phyloP scores from a whole-genome alignment of 2,113 vertebrate genomes.

The Ctenodactylus gundi region DNA sequence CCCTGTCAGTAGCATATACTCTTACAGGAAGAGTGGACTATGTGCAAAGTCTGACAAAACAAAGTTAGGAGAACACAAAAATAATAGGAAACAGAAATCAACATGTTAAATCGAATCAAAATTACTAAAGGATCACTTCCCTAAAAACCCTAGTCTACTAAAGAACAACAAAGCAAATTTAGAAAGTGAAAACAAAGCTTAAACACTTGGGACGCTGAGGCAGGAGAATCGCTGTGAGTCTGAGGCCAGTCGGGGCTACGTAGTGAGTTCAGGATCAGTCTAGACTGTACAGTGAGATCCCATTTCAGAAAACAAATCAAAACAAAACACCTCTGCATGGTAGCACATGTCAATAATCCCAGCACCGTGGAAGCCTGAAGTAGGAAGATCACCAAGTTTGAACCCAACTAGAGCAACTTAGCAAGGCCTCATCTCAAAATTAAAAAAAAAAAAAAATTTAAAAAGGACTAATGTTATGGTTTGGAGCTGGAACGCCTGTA shows the following conservation, averaged over 20 bases:
- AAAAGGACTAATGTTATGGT: neutral
- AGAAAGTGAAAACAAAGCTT: neutral
- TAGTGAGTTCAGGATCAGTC: no score
- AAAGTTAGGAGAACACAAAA: constrained; percentile 62
- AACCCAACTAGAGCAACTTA: neutral
- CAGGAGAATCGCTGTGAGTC: no score
- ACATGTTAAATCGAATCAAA: constrained; percentile 69
- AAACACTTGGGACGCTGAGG: no score
- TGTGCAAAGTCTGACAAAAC: constrained; percentile 72
- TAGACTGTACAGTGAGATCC: no score
- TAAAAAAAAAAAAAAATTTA: neutral
- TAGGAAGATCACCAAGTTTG: neutral
- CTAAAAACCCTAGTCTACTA: constrained; percentile 20
- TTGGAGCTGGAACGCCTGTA: no score
- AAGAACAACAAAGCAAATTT: constrained; percentile 29
- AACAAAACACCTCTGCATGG: no score
- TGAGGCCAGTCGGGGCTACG: no score
- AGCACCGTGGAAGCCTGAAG: neutral
- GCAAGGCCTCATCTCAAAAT: neutral
- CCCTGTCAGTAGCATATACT: constrained; percentile 68
- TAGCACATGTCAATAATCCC: neutral
- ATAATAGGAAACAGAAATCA: constrained; percentile 62
- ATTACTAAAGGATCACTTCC: constrained; percentile 14
- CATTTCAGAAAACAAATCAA: no score
- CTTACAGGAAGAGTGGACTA: constrained; percentile 76